A percentile compares a stretch with the other conserved stretches of the same genome.
phyloP scores from a whole-genome alignment of 2,113 vertebrate species.

The Calidris pygmaea region DNA sequence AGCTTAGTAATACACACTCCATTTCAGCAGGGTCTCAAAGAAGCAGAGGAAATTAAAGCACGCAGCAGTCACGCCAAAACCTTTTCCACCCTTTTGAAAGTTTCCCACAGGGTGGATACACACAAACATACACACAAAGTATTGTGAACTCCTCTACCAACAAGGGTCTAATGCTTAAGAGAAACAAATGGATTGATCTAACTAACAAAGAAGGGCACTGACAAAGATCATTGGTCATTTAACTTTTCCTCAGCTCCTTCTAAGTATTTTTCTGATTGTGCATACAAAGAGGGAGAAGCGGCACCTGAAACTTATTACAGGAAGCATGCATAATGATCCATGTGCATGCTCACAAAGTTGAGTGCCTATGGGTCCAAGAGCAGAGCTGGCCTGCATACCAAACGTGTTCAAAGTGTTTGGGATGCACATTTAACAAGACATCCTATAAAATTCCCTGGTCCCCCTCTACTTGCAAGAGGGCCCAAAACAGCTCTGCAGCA shows the following conservation, averaged over 20 bases:
- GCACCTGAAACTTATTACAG: neutral
- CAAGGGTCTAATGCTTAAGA: neutral
- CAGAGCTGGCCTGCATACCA: neutral
- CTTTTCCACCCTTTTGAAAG: neutral
- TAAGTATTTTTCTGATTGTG: neutral
- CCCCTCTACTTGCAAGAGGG: neutral
- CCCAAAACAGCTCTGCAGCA: neutral
- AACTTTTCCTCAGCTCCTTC: neutral
- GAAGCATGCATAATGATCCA: neutral
- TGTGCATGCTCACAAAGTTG: neutral
- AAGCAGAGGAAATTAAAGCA: conserved; percentile 46
- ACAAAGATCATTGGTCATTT: neutral
- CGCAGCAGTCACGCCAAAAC: neutral
- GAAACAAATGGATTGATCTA: neutral
- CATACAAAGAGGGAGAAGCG: neutral
- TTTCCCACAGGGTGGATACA: conserved; percentile 1
- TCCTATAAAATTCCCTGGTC: neutral
- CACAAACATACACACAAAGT: neutral
- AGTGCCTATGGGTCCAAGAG: neutral
- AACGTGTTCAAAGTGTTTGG: neutral
- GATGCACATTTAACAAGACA: neutral
- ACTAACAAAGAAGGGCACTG: neutral
- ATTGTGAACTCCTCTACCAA: neutral
- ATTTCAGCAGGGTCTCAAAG: conserved; percentile 28
- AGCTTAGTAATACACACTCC: conserved; percentile 11